These are phyloP conservation scores for Muntiacus reevesi DNA, from an alignment of 2,113 vertebrate species.

Conservation along the genomic window DNA sequence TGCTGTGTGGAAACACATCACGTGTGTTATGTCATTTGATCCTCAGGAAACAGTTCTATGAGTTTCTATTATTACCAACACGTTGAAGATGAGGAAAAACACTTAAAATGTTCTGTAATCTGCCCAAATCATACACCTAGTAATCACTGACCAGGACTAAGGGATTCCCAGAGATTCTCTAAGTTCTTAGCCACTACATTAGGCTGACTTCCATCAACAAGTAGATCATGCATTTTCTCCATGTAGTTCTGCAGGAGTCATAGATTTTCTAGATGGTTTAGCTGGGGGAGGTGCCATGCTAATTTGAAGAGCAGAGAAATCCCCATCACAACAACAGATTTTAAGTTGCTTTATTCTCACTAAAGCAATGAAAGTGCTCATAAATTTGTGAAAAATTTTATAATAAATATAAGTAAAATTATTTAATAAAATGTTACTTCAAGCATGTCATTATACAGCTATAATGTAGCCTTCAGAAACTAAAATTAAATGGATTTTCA, in stretches of 20 bases:
- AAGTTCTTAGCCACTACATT: background rate
- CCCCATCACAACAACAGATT: background rate
- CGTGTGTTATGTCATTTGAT: background rate
- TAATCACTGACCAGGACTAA: background rate
- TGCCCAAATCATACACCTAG: background rate
- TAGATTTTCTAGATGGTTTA: background rate
- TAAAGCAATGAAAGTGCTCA: background rate
- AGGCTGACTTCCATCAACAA: background rate
- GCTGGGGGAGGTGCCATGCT: background rate
- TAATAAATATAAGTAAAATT: constrained; percentile 20
- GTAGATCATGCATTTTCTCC: background rate
- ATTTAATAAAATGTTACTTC: background rate
- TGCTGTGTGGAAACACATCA: background rate
- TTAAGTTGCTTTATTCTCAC: background rate
- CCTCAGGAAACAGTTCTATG: background rate
- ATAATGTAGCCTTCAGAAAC: background rate
- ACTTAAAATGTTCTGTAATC: background rate
- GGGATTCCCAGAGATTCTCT: background rate
- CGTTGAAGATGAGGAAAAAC: background rate
- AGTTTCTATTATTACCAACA: background rate
- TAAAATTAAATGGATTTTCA: background rate
- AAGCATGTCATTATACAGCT: background rate
- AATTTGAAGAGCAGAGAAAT: background rate
- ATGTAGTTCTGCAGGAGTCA: background rate
- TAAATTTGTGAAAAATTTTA: background rate